Evolutionary conservation across 1,140 invertebrate species (phyloP), one percentile per base, ranked within the genome.

Genomic region (Hormaphis cornu): DNA sequence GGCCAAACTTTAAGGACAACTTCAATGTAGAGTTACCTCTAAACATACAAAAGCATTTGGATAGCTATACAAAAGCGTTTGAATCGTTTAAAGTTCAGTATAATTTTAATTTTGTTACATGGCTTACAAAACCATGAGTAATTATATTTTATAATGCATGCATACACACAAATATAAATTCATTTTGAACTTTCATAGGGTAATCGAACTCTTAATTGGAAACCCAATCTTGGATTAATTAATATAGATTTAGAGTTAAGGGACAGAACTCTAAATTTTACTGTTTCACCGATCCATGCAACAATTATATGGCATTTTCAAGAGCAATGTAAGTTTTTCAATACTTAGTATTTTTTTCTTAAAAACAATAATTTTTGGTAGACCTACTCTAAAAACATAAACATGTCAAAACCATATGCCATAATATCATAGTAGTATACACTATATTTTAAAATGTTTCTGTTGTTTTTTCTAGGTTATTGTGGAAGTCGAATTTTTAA

Each of bases 1-100:
- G 97, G 97, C 96, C 97, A 1, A 85, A 89, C 20, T 93, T 98
- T 71, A 92, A 97, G 77, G 93, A 96, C 77, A 94, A 97, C 80
- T 48, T 66, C 33, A 92, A 88, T 73, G 80, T 98, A 8, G 88
- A 93, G 74, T 76, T 98, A 37, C 94, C 94, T 5, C 81, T 84
- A 26, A 81, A 86, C 74, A 85, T 98, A 35, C 86, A 90, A 75
- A 81, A 87, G 71, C 87, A 91, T 75, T 83, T 98, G 66, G 85
- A 91, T 50, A 84, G 84, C 70, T 99, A 94, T 74, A 95, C 92
- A 0, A 93, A 91, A 76, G 86, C 87, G 3, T 99, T 93, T 81
- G 93, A 97, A 79, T 86, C 87, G 3, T 82, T 97, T 22, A 98
- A 98, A 80, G 80, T 78, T 71, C 26, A 53, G 44, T 72, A 26